phyloP scores from a whole-genome alignment of 2,113 vertebrate genomes.

The Cephalopholis sonnerati region DNA sequence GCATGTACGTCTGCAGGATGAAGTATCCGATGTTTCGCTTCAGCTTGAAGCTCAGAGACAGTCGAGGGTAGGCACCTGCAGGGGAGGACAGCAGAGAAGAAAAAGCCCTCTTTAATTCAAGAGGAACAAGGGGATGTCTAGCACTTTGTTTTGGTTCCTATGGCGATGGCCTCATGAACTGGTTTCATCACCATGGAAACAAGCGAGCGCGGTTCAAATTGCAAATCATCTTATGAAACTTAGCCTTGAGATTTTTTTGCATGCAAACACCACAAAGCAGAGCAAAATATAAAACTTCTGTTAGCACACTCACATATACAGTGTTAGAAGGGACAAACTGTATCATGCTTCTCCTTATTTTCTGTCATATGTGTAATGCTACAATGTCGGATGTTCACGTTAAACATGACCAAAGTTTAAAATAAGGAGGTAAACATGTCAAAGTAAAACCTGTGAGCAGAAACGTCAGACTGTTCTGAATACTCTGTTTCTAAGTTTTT shows the following conservation, averaged over 20 bases:
- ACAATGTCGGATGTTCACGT: too few species aligned
- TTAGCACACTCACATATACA: not conserved
- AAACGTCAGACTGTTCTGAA: too few species aligned
- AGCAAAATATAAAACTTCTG: not conserved
- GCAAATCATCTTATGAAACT: conserved; percentile 62
- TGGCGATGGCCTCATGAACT: conserved; percentile 58
- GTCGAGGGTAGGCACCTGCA: conserved; percentile 95
- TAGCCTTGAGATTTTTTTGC: conserved; percentile 61
- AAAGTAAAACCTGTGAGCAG: too few species aligned
- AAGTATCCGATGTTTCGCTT: conserved; percentile 99
- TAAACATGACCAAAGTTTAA: too few species aligned
- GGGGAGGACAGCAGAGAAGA: not conserved
- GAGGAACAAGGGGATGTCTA: conserved; percentile 45
- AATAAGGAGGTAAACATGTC: too few species aligned
- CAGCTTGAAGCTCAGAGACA: conserved; percentile 97
- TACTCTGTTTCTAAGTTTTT: too few species aligned
- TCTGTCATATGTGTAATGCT: too few species aligned
- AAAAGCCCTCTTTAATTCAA: conserved; percentile 58
- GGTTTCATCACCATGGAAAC: conserved; percentile 76
- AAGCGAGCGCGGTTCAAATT: conserved; percentile 54
- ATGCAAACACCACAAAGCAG: conserved; percentile 18
- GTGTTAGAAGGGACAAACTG: not conserved
- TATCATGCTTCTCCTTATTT: too few species aligned
- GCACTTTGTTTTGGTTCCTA: conserved; percentile 64
- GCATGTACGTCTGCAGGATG: conserved; percentile 99